Percentiles rank a stretch among this genome's conserved stretches.
Conservation (phyloP, 2,797 vertebrate genomes). For the Mycteria americana region DNA sequence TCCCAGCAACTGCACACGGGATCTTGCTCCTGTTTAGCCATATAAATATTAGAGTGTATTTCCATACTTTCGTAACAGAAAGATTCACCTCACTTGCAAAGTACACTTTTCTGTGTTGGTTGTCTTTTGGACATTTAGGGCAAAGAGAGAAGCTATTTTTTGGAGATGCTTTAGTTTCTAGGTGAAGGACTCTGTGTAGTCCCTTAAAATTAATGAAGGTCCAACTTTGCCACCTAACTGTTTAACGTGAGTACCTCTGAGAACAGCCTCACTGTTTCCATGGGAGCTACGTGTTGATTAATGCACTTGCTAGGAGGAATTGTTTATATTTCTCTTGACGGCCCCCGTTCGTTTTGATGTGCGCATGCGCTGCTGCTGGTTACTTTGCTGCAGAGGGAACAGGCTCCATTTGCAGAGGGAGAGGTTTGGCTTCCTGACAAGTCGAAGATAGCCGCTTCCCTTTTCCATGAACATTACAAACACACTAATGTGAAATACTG, state of each 20-base stretch:
- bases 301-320: background rate
- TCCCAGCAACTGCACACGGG: background rate
- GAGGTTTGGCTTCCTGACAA: background rate
- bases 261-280: background rate
- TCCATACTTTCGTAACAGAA: background rate
- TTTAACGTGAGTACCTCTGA: background rate
- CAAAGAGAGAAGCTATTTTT: accelerated
- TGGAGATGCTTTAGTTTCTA: background rate
- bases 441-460: background rate
- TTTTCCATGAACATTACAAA: background rate
- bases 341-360: background rate
- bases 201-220: background rate
- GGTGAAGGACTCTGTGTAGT: background rate
- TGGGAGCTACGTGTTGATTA: accelerated
- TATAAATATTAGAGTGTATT: background rate
- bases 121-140: background rate
- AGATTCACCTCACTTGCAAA: background rate
- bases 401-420: background rate
- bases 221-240: background rate
- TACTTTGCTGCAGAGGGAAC: background rate
- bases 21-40: background rate
- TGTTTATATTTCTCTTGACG: background rate
- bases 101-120: background rate
- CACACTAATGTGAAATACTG: background rate
- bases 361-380: background rate